These are phyloP conservation scores for Chaetophractus vellerosus DNA, from an alignment of 2,797 vertebrate species.

Conservation along the genomic window DNA sequence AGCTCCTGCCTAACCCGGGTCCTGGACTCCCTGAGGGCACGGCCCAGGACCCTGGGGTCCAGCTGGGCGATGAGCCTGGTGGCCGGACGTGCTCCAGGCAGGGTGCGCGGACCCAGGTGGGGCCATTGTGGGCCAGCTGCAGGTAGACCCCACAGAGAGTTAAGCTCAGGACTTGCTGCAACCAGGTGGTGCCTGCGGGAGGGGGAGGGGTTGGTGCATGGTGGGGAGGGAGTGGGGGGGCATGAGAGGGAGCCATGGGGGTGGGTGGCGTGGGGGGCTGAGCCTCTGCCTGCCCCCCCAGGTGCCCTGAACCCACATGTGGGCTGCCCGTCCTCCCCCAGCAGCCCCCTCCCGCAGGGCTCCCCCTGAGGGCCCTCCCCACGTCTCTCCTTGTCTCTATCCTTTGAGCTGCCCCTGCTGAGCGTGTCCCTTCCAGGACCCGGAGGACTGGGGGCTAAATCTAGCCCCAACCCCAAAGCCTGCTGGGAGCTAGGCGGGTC, in stretches of 20 bases:
- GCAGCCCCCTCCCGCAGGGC: no score
- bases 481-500: no score
- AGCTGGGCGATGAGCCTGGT: slow-evolving; percentile 73
- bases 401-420: no score
- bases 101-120: slow-evolving; percentile 93
- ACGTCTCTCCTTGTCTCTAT: no score
- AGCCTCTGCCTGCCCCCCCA: no score
- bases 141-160: slow-evolving; percentile 90
- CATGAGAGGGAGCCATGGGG: not conserved
- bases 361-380: no score
- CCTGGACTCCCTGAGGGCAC: slow-evolving; percentile 89
- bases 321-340: no score
- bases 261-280: no score
- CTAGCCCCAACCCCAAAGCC: no score
- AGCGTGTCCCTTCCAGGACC: no score
- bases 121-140: slow-evolving; percentile 87
- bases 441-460: no score
- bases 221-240: rapidly evolving
- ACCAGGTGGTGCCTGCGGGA: slow-evolving; percentile 94
- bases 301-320: no score
- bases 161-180: slow-evolving; percentile 94
- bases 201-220: not conserved
- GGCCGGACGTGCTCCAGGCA: slow-evolving; percentile 92
- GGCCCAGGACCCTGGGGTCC: slow-evolving; percentile 88
- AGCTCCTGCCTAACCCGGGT: slow-evolving; percentile 90